These are phyloP conservation scores for Drosophila emarginata DNA, from an alignment of 2,888 invertebrate species.

Conservation along the genomic window DNA sequence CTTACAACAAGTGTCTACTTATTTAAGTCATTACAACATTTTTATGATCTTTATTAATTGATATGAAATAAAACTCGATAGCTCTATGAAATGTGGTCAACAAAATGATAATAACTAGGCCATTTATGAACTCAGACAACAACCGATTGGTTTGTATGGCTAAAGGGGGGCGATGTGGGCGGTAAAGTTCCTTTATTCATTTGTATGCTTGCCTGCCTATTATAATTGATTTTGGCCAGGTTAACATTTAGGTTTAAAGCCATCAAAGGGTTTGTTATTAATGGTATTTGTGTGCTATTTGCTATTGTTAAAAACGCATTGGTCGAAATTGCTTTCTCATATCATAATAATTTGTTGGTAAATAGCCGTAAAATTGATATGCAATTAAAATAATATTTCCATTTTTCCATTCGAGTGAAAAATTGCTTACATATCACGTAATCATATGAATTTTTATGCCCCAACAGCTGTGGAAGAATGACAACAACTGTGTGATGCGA, in stretches of 20 bases:
- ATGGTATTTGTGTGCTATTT: background rate
- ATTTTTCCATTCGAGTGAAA: conserved; percentile 52
- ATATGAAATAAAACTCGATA: conserved; percentile 41
- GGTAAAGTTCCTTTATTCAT: conserved; percentile 57
- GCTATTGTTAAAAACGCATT: conserved; percentile 50
- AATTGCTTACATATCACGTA: conserved; percentile 37
- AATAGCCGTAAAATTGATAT: conserved; percentile 64
- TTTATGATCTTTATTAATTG: conserved; percentile 59
- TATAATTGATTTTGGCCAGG: conserved; percentile 13
- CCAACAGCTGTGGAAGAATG: conserved; percentile 42
- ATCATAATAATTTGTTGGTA: conserved; percentile 58
- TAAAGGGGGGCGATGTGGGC: background rate
- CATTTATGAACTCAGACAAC: conserved; percentile 65
- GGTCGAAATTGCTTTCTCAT: conserved; percentile 57
- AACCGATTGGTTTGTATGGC: conserved; percentile 15
- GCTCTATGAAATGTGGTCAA: conserved; percentile 32
- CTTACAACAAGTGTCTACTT: conserved; percentile 32
- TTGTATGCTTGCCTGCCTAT: conserved; percentile 58
- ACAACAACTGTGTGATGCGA: conserved; percentile 18
- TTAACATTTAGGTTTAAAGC: conserved; percentile 6
- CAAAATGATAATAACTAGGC: conserved; percentile 57
- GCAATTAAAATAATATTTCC: conserved; percentile 68
- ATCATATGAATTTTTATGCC: conserved; percentile 39
- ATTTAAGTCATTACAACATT: conserved; percentile 52
- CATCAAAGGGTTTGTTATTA: conserved; percentile 44